A percentile compares a stretch with the other conserved stretches of the same genome.
phyloP scores from a whole-genome alignment of 2,888 invertebrate species.

The Rhamnusium bicolor region DNA sequence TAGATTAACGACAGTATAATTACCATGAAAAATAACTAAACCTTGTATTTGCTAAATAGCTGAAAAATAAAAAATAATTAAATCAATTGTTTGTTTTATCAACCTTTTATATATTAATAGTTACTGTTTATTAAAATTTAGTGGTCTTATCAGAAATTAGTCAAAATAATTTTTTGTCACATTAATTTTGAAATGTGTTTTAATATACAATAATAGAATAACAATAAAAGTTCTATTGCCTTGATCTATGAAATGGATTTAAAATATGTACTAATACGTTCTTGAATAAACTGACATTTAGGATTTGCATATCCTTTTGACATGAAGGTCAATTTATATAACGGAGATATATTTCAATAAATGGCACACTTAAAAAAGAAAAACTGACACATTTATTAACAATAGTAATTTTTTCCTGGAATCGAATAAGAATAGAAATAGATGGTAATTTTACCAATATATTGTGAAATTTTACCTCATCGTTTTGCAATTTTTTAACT shows the following conservation, averaged over 20 bases:
- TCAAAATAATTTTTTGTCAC: not conserved
- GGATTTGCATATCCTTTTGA: not conserved
- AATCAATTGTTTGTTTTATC: not conserved
- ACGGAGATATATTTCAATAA: not conserved
- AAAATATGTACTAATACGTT: not conserved
- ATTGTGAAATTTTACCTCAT: too few relatives aligned
- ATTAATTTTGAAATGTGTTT: not conserved
- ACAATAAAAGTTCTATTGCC: not conserved
- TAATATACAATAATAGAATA: not conserved
- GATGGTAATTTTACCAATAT: too few relatives aligned
- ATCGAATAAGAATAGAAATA: too few relatives aligned
- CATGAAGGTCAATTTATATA: not conserved
- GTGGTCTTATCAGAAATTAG: not conserved
- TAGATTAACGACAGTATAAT: too few relatives aligned
- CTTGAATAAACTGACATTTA: not conserved
- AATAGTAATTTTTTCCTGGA: too few relatives aligned
- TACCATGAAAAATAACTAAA: not conserved
- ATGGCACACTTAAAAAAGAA: too few relatives aligned
- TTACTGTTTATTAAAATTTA: not conserved
- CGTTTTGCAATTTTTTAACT: too few relatives aligned
- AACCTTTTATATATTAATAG: not conserved
- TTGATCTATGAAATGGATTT: not conserved
- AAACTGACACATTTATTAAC: too few relatives aligned
- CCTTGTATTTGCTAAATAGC: not conserved
- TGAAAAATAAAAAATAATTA: not conserved